phyloP scores from a whole-genome alignment of 1,140 invertebrate genomes.

The Aphidius gifuensis region DNA sequence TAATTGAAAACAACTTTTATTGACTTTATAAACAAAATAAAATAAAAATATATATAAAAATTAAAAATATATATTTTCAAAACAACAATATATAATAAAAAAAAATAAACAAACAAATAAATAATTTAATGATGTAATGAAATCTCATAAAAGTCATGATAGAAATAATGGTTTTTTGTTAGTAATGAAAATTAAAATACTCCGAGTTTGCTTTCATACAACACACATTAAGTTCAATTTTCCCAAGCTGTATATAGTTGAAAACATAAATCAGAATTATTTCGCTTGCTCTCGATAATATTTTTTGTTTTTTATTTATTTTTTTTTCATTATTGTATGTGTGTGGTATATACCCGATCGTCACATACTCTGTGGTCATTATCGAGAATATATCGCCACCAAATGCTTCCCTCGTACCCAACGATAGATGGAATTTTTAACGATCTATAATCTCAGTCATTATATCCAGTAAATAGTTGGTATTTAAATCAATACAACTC shows the following conservation, averaged over 20 bases:
- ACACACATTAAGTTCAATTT: slow-evolving; percentile 6
- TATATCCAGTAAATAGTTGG: no score
- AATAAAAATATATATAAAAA: no score
- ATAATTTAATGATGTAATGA: slow-evolving; percentile 7
- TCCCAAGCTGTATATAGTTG: slow-evolving; percentile 11
- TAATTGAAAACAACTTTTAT: no score
- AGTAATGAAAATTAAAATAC: slow-evolving; percentile 19
- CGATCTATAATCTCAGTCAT: no score
- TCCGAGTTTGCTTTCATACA: slow-evolving; percentile 7
- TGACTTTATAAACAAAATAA: no score
- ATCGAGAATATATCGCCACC: slow-evolving; percentile 28
- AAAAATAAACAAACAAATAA: slow-evolving; percentile 1
- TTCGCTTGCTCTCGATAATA: slow-evolving; percentile 27
- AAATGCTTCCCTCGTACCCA: slow-evolving; percentile 19
- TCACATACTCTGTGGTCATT: slow-evolving; percentile 29
- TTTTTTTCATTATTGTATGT: background rate
- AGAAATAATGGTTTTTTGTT: slow-evolving; percentile 11
- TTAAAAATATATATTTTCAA: slow-evolving; percentile 1
- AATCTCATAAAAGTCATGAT: slow-evolving; percentile 17
- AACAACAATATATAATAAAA: slow-evolving; percentile 6
- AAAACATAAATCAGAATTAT: slow-evolving; percentile 34
- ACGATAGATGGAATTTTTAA: slow-evolving; percentile 17
- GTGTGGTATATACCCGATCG: slow-evolving; percentile 21
- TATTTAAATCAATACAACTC: no score
- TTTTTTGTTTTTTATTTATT: slow-evolving; percentile 17